These are phyloP conservation scores for Poecilia picta DNA, from an alignment of 2,797 vertebrate species.

Conservation along the genomic window DNA sequence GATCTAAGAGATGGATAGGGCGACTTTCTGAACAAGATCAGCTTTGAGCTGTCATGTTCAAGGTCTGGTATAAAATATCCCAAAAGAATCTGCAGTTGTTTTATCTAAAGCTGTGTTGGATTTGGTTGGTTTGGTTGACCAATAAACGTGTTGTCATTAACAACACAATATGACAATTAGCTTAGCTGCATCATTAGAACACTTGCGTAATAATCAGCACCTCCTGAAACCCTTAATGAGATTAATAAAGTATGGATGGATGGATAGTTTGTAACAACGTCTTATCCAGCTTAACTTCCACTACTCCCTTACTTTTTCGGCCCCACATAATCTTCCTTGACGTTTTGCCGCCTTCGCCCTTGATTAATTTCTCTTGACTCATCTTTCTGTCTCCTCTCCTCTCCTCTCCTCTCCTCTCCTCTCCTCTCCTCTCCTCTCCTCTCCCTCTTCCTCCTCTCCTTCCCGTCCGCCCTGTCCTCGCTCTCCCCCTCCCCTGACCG, in stretches of 20 bases:
- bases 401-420: not conserved
- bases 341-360: not conserved
- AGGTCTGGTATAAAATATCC: not conserved
- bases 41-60: not conserved
- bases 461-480: conserved; percentile 28
- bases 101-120: not conserved
- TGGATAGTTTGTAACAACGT: not conserved
- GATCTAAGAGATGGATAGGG: not conserved
- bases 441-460: conserved; percentile 30
- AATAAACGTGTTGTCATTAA: not conserved
- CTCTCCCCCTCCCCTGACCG: conserved; percentile 53
- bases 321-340: not conserved
- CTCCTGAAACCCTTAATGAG: not conserved
- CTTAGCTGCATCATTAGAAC: not conserved
- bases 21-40: not conserved
- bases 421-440: conserved; percentile 30
- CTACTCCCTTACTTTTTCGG: not conserved
- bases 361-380: conserved; percentile 7
- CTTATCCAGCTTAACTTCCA: not conserved
- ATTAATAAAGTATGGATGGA: not conserved
- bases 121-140: not conserved
- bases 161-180: not conserved
- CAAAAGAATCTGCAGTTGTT: not conserved
- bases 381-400: conserved; percentile 4
- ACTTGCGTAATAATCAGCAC: not conserved